Evolutionary conservation across 2,797 vertebrate genomes (phyloP).

Genomic region (Emys orbicularis): DNA sequence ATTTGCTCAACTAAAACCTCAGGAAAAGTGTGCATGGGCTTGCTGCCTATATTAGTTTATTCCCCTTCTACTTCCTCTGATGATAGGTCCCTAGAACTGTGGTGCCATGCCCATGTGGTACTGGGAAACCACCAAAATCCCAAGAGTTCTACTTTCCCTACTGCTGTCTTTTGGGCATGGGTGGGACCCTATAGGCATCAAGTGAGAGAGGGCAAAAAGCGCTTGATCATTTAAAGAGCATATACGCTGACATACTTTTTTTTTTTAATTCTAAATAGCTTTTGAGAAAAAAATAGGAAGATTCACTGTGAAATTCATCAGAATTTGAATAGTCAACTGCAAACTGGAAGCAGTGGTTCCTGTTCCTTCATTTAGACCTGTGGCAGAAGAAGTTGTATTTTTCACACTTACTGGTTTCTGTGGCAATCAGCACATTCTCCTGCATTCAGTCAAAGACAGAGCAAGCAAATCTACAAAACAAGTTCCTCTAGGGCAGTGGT

Average conservation of each 20-base stretch:
- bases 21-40: neutral
- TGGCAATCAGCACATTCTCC: neutral
- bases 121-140: neutral
- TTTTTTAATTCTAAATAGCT: neutral
- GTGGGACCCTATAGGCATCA: neutral
- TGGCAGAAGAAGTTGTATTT: neutral
- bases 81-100: neutral
- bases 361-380: neutral
- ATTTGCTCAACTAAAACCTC: neutral
- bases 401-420: neutral
- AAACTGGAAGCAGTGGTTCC: neutral
- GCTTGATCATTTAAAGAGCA: neutral
- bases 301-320: neutral
- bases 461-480: neutral
- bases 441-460: neutral
- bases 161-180: accelerated
- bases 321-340: neutral
- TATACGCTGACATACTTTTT: neutral
- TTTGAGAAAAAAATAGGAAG: neutral
- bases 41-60: accelerated
- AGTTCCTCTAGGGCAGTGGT: neutral
- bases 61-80: neutral
- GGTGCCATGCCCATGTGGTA: neutral
- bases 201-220: neutral
- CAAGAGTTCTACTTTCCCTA: neutral